Evolutionary conservation across 1,140 invertebrate species (phyloP).

Genomic region (Colletes gigas): DNA sequence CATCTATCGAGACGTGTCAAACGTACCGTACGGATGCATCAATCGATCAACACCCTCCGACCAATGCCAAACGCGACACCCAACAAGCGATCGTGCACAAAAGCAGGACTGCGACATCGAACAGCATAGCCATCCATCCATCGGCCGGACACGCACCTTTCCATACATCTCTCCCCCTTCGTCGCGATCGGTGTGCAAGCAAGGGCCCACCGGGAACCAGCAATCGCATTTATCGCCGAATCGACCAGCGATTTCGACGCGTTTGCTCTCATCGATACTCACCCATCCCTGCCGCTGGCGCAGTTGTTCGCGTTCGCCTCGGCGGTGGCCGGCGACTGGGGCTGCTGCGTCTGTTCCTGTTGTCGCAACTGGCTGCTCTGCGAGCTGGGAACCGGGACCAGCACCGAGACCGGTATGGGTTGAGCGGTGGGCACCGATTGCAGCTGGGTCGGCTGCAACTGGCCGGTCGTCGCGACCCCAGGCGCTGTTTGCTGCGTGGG

Average conservation of each 20-base stretch:
- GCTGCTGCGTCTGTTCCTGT: conserved; percentile 62
- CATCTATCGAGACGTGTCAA: too few species aligned
- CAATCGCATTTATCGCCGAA: not conserved
- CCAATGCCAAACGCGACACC: not conserved
- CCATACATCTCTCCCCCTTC: not conserved
- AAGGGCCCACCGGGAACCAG: not conserved
- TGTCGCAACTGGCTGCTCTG: conserved; percentile 68
- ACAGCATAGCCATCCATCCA: not conserved
- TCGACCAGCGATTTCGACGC: conserved; percentile 20
- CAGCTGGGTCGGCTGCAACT: conserved; percentile 29
- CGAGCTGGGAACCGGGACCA: conserved; percentile 70
- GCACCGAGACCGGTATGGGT: conserved; percentile 73
- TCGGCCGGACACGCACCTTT: not conserved
- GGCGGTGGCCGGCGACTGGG: conserved; percentile 68
- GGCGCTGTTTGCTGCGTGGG: conserved; percentile 57
- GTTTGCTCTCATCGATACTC: conserved; percentile 38
- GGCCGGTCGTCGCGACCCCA: not conserved
- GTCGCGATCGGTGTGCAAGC: not conserved
- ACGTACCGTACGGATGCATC: too few species aligned
- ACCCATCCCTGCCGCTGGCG: conserved; percentile 50
- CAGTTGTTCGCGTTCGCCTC: conserved; percentile 57
- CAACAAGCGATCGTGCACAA: not conserved
- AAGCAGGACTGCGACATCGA: conserved; percentile 7
- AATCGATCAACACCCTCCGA: too few species aligned
- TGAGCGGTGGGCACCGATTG: conserved; percentile 51